Evolutionary conservation across 1,140 invertebrate genomes (phyloP).

Genomic region (Euura lappo): DNA sequence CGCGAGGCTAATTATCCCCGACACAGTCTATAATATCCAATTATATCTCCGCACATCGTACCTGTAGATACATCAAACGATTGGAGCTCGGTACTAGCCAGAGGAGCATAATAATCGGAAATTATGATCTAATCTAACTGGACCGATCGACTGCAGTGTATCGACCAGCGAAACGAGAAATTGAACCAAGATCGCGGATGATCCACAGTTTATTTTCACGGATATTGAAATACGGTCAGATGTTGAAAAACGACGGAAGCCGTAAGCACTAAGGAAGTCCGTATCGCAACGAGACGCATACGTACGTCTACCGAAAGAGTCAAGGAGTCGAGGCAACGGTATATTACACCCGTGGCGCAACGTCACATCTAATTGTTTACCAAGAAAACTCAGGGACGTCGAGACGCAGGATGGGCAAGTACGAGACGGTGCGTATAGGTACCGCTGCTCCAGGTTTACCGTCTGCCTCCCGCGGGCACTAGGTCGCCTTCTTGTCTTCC

Average conservation of each 20-base stretch:
- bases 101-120: neutral
- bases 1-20: neutral
- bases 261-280: neutral
- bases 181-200: neutral
- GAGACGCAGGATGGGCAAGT: neutral
- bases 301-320: neutral
- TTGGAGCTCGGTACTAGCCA: neutral
- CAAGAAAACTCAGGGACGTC: neutral
- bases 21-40: neutral
- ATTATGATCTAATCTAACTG: conserved; percentile 1
- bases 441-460: conserved; percentile 4
- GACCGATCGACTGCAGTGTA: neutral
- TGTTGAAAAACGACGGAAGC: neutral
- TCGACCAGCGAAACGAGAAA: neutral
- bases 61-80: too few relatives aligned
- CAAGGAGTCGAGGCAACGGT: conserved; percentile 4
- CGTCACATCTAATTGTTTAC: conserved; percentile 3
- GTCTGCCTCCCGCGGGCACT: neutral
- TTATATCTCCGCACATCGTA: neutral
- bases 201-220: neutral
- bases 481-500: neutral
- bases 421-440: neutral
- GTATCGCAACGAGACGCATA: neutral
- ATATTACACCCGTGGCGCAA: neutral
- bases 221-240: neutral